Conservation (phyloP, 2,113 vertebrate genomes). For the Phoenicopterus ruber region DNA sequence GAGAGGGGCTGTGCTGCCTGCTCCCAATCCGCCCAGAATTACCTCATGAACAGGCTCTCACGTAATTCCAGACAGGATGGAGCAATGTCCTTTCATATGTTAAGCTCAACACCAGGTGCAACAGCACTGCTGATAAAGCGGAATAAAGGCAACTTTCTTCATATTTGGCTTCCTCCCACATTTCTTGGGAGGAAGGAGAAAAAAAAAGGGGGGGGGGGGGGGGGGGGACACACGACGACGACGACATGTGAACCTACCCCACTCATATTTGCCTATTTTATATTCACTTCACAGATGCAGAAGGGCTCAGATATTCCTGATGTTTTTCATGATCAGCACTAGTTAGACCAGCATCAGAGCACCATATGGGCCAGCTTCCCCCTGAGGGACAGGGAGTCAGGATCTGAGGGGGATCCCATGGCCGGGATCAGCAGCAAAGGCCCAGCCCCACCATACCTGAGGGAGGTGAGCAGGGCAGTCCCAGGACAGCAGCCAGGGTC, state of each 20-base stretch:
- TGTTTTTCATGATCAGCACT: not conserved
- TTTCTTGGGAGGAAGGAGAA: not conserved
- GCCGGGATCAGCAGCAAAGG: not conserved
- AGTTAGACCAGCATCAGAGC: not conserved
- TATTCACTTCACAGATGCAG: fast-evolving
- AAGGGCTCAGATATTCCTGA: not conserved
- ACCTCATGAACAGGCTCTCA: not conserved
- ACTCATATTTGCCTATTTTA: not conserved
- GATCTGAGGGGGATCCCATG: not conserved
- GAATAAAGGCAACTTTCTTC: constrained; percentile 29
- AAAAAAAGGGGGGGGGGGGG: too few species aligned
- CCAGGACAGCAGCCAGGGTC: not conserved
- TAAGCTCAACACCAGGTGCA: constrained; percentile 5
- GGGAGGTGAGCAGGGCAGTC: fast-evolving
- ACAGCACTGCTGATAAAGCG: not conserved
- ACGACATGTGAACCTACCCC: not conserved
- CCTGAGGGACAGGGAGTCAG: not conserved
- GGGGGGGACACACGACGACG: too few species aligned
- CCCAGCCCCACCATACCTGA: not conserved
- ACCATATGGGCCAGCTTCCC: not conserved
- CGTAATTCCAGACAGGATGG: not conserved
- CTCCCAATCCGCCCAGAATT: not conserved
- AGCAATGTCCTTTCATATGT: not conserved
- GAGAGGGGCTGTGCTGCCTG: not conserved
- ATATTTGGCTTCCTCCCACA: not conserved